Evolutionary conservation across 2,113 vertebrate genomes (phyloP), one percentile per base, ranked within the genome.

Genomic region (Ailuropoda melanoleuca): DNA sequence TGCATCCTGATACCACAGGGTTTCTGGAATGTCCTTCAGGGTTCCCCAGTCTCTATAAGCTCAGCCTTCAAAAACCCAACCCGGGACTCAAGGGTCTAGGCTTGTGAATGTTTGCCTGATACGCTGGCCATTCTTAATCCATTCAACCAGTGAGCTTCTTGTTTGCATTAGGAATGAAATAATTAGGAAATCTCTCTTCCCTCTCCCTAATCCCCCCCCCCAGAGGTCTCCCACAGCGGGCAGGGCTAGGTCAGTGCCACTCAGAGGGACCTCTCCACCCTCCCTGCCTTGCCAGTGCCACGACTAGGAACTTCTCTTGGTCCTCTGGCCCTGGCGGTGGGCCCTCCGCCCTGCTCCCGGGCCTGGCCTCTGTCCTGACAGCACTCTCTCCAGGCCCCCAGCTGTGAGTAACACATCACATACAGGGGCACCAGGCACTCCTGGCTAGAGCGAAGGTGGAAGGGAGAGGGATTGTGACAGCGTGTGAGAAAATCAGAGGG

Each of bases 271-370:
- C 7, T 39, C 24, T 24, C 48, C 12, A 34, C 26, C 29, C n/a
- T 34, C 21, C 66, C 21, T 1, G 7, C 13, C 7, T 1, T 0
- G 4, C 75, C 39, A 48, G 3, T 13, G 15, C 39, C 19, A 6
- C 0, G 18, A 56, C 24, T 13, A 23, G 77, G 60, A 66, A 48
- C 21, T 46, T 68, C 37, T 91, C 58, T 68, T 29, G 14, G 24
- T 39, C 43, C 23, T 43, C 56, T 31, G 34, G 13, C 48, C 23
- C 19, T 13, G 21, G 24, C n/a, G 37, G 43, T 31, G n/a, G 37
- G 23, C 21, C 64, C 55, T 80, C 39, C 15, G 26, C 8, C 4
- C n/a, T 43, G 14, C 64, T 85, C 50, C 70, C 37, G 70, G 43
- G 21, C 21, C 68, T 39, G 77, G 29, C 58, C 39, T 93, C 66